These are phyloP conservation scores for Scaptomyza cyrtandrae DNA, from an alignment of 2,888 invertebrate species.

Conservation along the genomic window DNA sequence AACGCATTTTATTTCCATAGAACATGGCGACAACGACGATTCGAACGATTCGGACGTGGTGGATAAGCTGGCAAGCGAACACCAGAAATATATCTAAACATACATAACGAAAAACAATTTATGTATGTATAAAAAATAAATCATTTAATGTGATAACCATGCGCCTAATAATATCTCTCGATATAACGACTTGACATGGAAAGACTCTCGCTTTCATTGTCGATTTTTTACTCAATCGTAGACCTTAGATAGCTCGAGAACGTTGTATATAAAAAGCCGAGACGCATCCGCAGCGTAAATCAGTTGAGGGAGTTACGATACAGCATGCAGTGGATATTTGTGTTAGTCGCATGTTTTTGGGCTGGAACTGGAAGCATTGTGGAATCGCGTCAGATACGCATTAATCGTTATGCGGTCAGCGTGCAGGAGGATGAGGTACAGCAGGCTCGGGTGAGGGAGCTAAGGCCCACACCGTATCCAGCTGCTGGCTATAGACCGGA, in stretches of 20 bases:
- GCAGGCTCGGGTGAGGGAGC: constrained; percentile 58
- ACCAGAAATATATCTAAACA: constrained; percentile 46
- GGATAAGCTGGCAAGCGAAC: constrained; percentile 33
- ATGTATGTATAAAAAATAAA: constrained; percentile 58
- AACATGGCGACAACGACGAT: constrained; percentile 73
- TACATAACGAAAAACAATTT: constrained; percentile 29
- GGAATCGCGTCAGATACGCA: constrained; percentile 75
- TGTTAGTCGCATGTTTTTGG: constrained; percentile 43
- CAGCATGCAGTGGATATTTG: constrained; percentile 50
- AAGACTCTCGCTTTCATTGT: constrained; percentile 71
- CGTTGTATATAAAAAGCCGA: constrained; percentile 65
- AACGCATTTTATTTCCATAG: constrained; percentile 77
- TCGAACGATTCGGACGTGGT: constrained; percentile 68
- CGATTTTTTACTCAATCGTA: constrained; percentile 12
- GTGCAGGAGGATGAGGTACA: constrained; percentile 65
- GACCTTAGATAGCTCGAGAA: constrained; percentile 62
- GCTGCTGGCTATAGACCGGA: constrained; percentile 72
- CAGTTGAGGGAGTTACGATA: constrained; percentile 56
- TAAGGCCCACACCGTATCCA: constrained; percentile 68
- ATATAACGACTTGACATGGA: constrained; percentile 30
- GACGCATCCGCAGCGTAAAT: constrained; percentile 41
- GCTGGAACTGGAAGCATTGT: constrained; percentile 22
- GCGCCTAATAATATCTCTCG: constrained; percentile 59
- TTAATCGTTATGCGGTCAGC: constrained; percentile 73
- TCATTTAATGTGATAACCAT: constrained; percentile 70